Base-by-base conservation (phyloP, 1,140 invertebrate genomes). In the Trichogramma pretiosum region DNA sequence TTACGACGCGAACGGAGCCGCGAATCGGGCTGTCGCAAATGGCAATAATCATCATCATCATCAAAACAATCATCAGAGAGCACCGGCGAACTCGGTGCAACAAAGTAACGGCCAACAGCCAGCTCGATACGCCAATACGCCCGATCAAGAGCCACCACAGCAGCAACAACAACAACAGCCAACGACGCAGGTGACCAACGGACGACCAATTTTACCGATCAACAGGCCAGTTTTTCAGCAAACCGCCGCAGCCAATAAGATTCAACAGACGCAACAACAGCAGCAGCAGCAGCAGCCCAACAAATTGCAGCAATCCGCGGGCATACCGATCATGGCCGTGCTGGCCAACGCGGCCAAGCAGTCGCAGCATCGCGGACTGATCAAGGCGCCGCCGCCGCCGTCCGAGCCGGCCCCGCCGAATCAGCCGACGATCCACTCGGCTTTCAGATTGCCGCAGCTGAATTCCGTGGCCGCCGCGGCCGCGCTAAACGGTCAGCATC, bases 341-440 rank as follows among this genome's bases (percentile, higher is more conserved):
- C 59, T 60, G 36, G 41, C 48, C 0, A 61, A 67, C n/a, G n/a
- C n/a, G n/a, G n/a, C n/a, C n/a, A n/a, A n/a, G n/a, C n/a, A n/a
- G n/a, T 46, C 56, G 58, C 1, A 54, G 43, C 33, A 57, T 52
- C 22, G 49, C 24, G 10, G 62, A 37, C 41, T 61, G n/a, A 16
- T 68, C 10, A 65, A 56, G 56, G 64, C 74, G 32, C 74, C 74
- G 21, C 75, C 75, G 5, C 74, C 75, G 13, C 74, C 75, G 0
- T 64, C 67, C 1, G 72, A 73, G n/a, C 75, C 74, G 14, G 70
- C 75, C 3, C 74, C 75, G 18, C 64, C 70, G 0, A 72, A 75
- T 50, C 73, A 76, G 37, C 68, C 74, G 8, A 54, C 55, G 5
- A 59, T 73, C 32, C 56, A 60, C 26, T 40, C 54, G 28, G 62